These are phyloP conservation scores for Fregetta grallaria DNA, from an alignment of 2,113 vertebrate genomes.

Conservation along the genomic window DNA sequence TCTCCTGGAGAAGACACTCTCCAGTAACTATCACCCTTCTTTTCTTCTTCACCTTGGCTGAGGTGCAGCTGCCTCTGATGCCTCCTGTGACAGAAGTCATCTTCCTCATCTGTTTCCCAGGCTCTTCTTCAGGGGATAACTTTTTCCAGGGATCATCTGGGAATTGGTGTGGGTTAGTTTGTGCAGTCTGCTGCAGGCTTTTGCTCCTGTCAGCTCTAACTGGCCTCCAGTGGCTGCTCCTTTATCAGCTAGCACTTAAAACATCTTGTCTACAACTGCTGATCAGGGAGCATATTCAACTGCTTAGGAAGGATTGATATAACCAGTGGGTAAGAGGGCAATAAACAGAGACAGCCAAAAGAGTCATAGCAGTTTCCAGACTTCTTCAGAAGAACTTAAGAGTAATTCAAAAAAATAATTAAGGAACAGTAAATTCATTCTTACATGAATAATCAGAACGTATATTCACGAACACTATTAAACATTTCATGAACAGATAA, in stretches of 20 bases:
- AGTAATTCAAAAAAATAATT: not conserved
- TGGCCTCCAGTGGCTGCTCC: not conserved
- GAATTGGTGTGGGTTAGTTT: not conserved
- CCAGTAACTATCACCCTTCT: not conserved
- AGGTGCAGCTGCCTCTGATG: not conserved
- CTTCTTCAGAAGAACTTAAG: not conserved
- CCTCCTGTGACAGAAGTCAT: not conserved
- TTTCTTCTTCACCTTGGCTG: not conserved
- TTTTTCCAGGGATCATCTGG: not conserved
- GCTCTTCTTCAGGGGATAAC: not conserved
- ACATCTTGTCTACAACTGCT: not conserved
- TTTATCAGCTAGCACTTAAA: not conserved
- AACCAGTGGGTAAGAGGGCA: not conserved
- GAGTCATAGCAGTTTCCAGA: not conserved
- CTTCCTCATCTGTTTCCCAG: not conserved
- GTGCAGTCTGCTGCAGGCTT: not conserved
- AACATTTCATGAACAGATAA: not conserved
- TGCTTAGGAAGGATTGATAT: not conserved
- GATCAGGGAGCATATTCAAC: not conserved
- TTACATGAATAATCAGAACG: not conserved
- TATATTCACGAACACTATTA: not conserved
- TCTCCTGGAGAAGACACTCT: rapidly evolving
- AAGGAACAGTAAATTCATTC: not conserved
- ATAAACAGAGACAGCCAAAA: not conserved
- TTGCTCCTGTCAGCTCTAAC: not conserved